phyloP scores from a whole-genome alignment of 2,113 vertebrate genomes.

The Rhizomys pruinosus region DNA sequence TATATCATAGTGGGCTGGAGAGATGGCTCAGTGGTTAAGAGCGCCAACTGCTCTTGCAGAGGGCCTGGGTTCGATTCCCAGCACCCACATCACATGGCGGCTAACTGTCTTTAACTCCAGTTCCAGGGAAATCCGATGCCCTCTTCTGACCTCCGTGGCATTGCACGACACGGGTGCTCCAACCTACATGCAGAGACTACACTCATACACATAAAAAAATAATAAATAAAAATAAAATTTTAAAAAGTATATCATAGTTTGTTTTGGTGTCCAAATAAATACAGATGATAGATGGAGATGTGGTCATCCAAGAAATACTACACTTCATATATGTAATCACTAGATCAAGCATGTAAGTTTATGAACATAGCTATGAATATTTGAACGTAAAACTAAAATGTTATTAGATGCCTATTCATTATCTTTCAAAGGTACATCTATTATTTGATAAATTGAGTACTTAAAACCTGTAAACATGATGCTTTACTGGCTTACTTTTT shows the following conservation, averaged over 20 bases:
- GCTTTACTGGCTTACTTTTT: constrained; percentile 40
- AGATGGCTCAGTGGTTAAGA: too few species aligned
- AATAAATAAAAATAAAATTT: too few species aligned
- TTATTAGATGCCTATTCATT: constrained; percentile 88
- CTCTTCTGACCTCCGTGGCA: too few species aligned
- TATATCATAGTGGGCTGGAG: too few species aligned
- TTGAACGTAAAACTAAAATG: constrained; percentile 88
- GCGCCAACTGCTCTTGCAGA: too few species aligned
- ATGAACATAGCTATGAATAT: constrained; percentile 88
- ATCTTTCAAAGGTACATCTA: constrained; percentile 83
- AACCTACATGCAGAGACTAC: too few species aligned
- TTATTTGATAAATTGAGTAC: constrained; percentile 79
- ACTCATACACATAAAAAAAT: too few species aligned
- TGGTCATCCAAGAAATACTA: constrained; percentile 83
- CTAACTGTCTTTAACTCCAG: too few species aligned
- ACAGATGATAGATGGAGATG: constrained; percentile 51
- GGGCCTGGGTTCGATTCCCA: too few species aligned
- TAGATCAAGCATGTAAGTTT: constrained; percentile 84
- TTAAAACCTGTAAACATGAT: constrained; percentile 66
- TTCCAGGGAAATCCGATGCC: too few species aligned
- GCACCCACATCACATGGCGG: too few species aligned
- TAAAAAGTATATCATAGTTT: constrained; percentile 37
- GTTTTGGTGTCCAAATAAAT: constrained; percentile 59
- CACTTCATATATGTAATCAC: constrained; percentile 86
- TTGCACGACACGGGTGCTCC: too few species aligned